Percentiles rank a stretch among this genome's conserved stretches.
Conservation (phyloP, 1,140 invertebrate genomes). For the Riptortus pedestris region DNA sequence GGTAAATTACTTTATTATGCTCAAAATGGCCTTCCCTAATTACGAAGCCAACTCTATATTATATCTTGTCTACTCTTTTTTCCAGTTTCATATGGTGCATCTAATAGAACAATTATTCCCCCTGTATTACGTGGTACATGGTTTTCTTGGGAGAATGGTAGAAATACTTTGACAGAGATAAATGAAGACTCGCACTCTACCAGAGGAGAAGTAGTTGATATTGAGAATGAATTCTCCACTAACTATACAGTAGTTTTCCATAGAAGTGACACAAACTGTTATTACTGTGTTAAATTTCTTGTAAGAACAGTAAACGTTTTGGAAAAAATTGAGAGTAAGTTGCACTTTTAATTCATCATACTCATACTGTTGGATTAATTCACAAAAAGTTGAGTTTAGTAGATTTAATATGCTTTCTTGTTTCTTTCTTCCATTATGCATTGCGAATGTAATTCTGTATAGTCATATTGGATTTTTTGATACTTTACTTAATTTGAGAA, state of each 20-base stretch:
- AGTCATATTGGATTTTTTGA: too few relatives aligned
- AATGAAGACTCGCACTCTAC: constrained; percentile 63
- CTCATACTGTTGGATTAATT: too few relatives aligned
- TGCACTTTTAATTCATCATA: too few relatives aligned
- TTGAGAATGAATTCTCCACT: constrained; percentile 59
- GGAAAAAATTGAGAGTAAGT: constrained; percentile 74
- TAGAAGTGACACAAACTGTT: constrained; percentile 52
- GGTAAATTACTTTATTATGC: too few relatives aligned
- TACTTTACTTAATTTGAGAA: too few relatives aligned
- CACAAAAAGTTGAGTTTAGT: too few relatives aligned
- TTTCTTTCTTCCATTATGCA: too few relatives aligned
- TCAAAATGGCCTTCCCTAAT: too few relatives aligned
- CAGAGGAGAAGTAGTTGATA: constrained; percentile 57
- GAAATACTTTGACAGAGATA: constrained; percentile 70
- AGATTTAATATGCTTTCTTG: too few relatives aligned
- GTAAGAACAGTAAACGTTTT: constrained; percentile 81
- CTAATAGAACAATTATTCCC: constrained; percentile 51
- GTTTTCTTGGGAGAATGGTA: constrained; percentile 83
- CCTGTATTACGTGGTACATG: constrained; percentile 68
- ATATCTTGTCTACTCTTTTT: too few relatives aligned
- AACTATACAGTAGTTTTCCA: constrained; percentile 80
- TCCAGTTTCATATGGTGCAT: not conserved
- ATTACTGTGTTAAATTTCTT: constrained; percentile 72
- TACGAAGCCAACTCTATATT: too few relatives aligned
- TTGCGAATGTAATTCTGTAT: too few relatives aligned